Base-by-base conservation (phyloP, 2,888 invertebrate species). In the Caenorhabditis imperialis region DNA sequence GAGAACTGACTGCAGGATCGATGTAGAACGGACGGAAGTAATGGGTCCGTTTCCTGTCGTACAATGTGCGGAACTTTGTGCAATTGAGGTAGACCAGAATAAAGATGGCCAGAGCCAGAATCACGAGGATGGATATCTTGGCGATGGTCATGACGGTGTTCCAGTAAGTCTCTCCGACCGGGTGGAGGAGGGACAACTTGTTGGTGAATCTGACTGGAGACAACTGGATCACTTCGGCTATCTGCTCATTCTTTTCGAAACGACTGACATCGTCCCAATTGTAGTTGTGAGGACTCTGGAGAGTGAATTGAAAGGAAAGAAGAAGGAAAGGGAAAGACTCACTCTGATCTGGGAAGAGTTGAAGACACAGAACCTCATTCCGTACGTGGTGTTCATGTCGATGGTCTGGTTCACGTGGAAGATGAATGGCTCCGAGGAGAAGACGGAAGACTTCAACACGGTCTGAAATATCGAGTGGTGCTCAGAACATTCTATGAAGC, bases 31-130 rank as follows among this genome's bases (percentile, higher is more conserved):
- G 82, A n/a, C 81, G 40, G 63, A 82, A 82, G 60, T 82, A 82
- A 48, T 77, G 82, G 0, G 82, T 82, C 30, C 81, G 14, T 51
- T 82, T 82, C 25, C 83, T 47, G 20, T 83, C 81, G 62, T 83
- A 83, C 45, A 83, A 48, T 0, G 70, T 63, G 27, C 71, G 62
- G 23, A 83, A 78, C 42, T 76, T 73, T 2, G 83, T 72, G 47
- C 83, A 83, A 53, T 83, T 83, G n/a, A 83, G 69, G 54, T 83
- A 83, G 4, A 83, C 75, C 30, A 83, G 61, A 22, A 79, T 75
- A 53, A 75, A 60, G 63, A 83, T 81, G 5, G 81, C 77, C 8
- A 81, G 42, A 1, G 74, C 79, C 61, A 80, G 42, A 23, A 73
- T 53, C 18, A 80, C 73, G 20, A 80, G 42, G 48, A 80, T 67